A percentile compares a stretch with the other conserved stretches of the same genome.
Conservation (phyloP, 2,888 invertebrate genomes). For the Scaptomyza reducta region DNA sequence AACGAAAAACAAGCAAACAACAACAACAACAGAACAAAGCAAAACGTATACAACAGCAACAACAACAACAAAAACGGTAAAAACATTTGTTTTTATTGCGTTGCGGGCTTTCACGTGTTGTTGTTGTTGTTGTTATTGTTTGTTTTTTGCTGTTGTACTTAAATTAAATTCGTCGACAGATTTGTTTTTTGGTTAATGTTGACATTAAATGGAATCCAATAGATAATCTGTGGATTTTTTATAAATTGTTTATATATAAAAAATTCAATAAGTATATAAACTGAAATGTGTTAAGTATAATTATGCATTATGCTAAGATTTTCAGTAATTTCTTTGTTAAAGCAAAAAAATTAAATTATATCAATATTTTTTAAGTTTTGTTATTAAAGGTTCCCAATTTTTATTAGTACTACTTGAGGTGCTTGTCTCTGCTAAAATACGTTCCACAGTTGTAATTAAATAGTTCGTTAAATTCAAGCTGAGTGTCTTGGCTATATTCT, state of each 20-base stretch:
- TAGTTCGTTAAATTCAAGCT: constrained; percentile 2
- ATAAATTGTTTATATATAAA: too few species aligned
- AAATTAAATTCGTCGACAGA: neutral
- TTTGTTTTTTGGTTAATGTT: neutral
- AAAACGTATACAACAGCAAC: neutral
- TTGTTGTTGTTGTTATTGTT: constrained; percentile 2
- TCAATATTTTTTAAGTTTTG: neutral
- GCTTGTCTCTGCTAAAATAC: constrained; percentile 6
- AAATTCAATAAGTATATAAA: too few species aligned
- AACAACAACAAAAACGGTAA: constrained; percentile 26
- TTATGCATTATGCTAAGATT: too few species aligned
- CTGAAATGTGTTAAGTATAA: too few species aligned
- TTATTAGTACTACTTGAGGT: constrained; percentile 4
- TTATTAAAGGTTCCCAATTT: neutral
- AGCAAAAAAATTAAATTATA: too few species aligned
- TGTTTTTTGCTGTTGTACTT: constrained; percentile 10
- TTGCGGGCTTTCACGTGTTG: constrained; percentile 36
- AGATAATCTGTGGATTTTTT: neutral
- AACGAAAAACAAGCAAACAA: constrained; percentile 7
- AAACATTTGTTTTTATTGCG: constrained; percentile 66
- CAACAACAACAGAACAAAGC: constrained; percentile 10
- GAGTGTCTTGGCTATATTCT: neutral
- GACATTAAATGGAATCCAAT: neutral
- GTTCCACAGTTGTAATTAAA: neutral
- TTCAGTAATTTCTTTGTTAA: too few species aligned